A percentile compares a stretch with the other conserved stretches of the same genome.
These are phyloP conservation scores for Scartelaos histophorus DNA, from an alignment of 2,113 vertebrate species.

Conservation along the genomic window DNA sequence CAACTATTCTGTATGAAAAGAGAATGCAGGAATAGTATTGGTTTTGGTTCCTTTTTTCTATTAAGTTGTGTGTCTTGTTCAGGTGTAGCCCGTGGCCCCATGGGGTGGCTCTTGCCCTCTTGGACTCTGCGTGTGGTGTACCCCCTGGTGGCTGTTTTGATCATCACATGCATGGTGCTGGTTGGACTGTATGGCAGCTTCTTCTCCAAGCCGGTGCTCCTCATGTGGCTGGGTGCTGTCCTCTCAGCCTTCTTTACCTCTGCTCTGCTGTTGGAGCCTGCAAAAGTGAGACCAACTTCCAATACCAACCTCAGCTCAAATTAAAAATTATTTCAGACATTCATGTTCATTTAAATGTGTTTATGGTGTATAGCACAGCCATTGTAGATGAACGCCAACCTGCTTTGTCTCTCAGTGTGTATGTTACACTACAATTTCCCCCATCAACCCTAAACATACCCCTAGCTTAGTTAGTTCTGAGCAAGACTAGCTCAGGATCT, in stretches of 20 bases:
- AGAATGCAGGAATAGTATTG: no score
- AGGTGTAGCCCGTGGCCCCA: constrained; percentile 71
- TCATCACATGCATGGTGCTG: constrained; percentile 67
- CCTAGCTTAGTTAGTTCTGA: no score
- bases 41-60: not conserved
- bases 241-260: constrained; percentile 76
- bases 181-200: constrained; percentile 75
- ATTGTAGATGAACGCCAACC: no score
- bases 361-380: no score
- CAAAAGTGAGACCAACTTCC: constrained; percentile 76
- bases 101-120: constrained; percentile 67
- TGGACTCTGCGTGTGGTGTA: constrained; percentile 70
- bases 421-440: no score
- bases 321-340: no score
- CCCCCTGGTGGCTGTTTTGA: constrained; percentile 55
- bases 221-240: constrained; percentile 77
- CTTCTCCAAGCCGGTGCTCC: constrained; percentile 68
- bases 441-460: no score
- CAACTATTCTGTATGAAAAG: no score
- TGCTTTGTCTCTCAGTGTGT: no score
- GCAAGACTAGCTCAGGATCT: no score
- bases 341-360: no score
- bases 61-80: not conserved
- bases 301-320: no score
- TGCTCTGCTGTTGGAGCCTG: constrained; percentile 76